Evolutionary conservation across 2,797 vertebrate genomes (phyloP).

Genomic region (Telmatherina bonti): DNA sequence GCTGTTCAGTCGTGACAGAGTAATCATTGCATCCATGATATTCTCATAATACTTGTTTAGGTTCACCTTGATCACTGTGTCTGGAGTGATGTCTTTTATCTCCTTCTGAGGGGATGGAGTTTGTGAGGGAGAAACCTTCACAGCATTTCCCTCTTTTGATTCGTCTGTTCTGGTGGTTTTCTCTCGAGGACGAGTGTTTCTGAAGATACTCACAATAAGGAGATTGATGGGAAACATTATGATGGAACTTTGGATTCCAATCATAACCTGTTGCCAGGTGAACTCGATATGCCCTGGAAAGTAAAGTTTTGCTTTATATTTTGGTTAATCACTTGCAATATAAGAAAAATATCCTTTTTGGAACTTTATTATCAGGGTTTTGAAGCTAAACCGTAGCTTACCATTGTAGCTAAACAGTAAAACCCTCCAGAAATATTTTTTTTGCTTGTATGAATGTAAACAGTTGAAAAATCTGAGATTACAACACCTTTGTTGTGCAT

Average conservation of each 20-base stretch:
- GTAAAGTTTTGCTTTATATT: slow-evolving; percentile 6
- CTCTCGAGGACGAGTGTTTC: slow-evolving; percentile 83
- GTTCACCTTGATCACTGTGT: slow-evolving; percentile 89
- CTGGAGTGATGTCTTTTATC: slow-evolving; percentile 86
- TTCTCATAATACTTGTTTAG: not conserved
- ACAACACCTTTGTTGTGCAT: not conserved
- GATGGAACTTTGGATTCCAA: slow-evolving; percentile 94
- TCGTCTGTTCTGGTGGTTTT: slow-evolving; percentile 61
- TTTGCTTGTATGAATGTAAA: not conserved
- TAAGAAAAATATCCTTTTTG: not conserved
- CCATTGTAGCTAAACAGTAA: no score
- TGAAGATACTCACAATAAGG: slow-evolving; percentile 96
- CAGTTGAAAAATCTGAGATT: no score
- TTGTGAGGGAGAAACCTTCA: slow-evolving; percentile 76
- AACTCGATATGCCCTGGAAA: slow-evolving; percentile 91
- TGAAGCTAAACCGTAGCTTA: no score
- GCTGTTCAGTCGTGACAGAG: slow-evolving; percentile 3
- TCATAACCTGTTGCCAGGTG: slow-evolving; percentile 96
- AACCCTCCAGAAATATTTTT: not conserved
- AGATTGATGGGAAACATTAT: slow-evolving; percentile 98
- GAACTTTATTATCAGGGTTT: not conserved
- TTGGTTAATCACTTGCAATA: slow-evolving; percentile 2
- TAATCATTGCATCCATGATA: not conserved
- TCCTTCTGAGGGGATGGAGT: slow-evolving; percentile 67
- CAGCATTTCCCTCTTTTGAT: slow-evolving; percentile 78